Percentiles rank a stretch among this genome's conserved stretches.
phyloP scores from a whole-genome alignment of 2,888 invertebrate genomes.

The Oeneis ivallda region DNA sequence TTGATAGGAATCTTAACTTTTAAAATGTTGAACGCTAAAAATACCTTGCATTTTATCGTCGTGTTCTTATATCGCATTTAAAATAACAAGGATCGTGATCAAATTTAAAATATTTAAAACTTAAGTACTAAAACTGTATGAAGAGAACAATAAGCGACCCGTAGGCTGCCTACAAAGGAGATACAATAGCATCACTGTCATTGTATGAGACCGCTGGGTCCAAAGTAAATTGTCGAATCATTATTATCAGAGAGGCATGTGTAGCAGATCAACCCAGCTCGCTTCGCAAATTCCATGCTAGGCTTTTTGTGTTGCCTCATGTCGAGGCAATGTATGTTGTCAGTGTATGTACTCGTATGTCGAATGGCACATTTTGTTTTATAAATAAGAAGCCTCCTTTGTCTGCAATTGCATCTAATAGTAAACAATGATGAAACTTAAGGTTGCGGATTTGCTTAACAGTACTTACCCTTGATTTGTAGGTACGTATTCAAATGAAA shows the following conservation, averaged over 20 bases:
- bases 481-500: background rate
- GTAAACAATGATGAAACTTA: background rate
- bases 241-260: no score
- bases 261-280: no score
- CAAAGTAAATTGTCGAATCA: background rate
- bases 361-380: background rate
- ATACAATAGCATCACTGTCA: background rate
- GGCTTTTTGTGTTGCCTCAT: background rate
- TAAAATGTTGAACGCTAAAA: slow-evolving; percentile 7
- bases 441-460: no score
- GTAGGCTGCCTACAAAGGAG: background rate
- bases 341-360: no score
- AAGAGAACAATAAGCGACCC: background rate
- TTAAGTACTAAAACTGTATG: slow-evolving; percentile 6
- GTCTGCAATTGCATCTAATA: background rate
- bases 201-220: background rate
- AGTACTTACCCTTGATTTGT: background rate
- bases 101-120: slow-evolving; percentile 14
- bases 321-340: background rate
- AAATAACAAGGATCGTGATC: slow-evolving; percentile 14
- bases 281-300: no score
- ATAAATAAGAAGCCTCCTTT: background rate
- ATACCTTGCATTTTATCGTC: slow-evolving; percentile 12
- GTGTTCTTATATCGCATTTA: slow-evolving; percentile 11
- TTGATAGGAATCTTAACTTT: slow-evolving; percentile 4